Conservation (phyloP, 2,888 invertebrate species). For the Mythimna pallens region DNA sequence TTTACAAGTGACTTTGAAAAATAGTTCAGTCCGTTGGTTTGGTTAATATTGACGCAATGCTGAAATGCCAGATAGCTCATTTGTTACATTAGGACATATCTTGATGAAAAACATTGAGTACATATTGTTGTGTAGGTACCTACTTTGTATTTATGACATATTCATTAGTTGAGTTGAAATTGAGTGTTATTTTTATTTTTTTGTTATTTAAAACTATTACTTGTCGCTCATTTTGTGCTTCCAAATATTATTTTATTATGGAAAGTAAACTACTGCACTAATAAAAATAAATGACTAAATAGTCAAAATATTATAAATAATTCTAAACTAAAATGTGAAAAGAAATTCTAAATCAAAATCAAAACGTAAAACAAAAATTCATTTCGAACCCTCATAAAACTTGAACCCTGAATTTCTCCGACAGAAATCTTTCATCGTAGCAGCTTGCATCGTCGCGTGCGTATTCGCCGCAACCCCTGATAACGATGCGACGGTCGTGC, state of each 20-base stretch:
- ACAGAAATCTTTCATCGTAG: constrained; percentile 73
- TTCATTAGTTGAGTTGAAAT: background rate
- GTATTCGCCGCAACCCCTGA: constrained; percentile 65
- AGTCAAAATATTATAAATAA: background rate
- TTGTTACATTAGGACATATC: background rate
- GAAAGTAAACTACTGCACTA: no score
- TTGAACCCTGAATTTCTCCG: background rate
- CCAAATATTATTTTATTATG: background rate
- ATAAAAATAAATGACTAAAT: background rate
- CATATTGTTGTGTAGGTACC: background rate
- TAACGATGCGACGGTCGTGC: constrained; percentile 54
- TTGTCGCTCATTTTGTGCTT: background rate
- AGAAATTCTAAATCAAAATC: no score
- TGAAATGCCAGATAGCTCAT: constrained; percentile 18
- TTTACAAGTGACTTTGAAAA: constrained; percentile 4
- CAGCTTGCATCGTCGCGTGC: constrained; percentile 70
- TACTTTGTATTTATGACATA: background rate
- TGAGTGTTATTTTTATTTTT: background rate
- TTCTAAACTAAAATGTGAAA: no score
- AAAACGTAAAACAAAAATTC: no score
- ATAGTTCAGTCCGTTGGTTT: constrained; percentile 9
- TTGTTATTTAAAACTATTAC: background rate
- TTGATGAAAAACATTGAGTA: background rate
- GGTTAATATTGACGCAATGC: constrained; percentile 20
- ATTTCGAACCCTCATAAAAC: background rate